These are phyloP conservation scores for Bombus breviceps DNA, from an alignment of 1,140 invertebrate genomes.

Conservation along the genomic window DNA sequence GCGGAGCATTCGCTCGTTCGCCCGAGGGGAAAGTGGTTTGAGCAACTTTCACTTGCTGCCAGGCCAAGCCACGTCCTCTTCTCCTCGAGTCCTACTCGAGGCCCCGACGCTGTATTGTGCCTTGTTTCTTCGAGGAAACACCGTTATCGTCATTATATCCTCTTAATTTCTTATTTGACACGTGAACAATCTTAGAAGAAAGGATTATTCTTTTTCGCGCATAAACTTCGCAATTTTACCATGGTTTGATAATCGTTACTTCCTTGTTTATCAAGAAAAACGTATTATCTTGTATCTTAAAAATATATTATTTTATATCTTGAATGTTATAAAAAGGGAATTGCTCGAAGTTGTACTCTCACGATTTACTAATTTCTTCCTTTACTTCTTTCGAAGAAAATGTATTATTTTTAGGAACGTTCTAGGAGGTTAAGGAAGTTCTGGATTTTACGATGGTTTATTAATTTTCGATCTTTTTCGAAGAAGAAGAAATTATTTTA, in stretches of 20 bases:
- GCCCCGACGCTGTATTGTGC: slow-evolving; percentile 36
- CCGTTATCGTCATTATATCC: slow-evolving; percentile 15
- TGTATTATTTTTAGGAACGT: too few species aligned
- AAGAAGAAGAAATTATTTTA: background rate
- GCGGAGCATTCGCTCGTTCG: slow-evolving; percentile 60
- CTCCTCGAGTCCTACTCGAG: slow-evolving; percentile 30
- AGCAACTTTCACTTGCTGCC: slow-evolving; percentile 80
- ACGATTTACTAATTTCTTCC: too few species aligned
- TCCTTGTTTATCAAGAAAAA: too few species aligned
- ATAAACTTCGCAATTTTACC: too few species aligned
- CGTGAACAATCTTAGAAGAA: background rate
- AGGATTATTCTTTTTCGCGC: background rate
- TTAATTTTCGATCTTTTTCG: background rate
- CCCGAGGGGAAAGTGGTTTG: slow-evolving; percentile 80
- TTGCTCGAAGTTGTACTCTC: background rate
- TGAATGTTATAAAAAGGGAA: background rate
- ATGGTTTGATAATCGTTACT: too few species aligned
- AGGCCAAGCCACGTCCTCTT: slow-evolving; percentile 62
- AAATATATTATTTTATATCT: too few species aligned
- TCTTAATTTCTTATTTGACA: background rate
- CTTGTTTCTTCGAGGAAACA: slow-evolving; percentile 24
- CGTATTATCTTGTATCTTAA: too few species aligned
- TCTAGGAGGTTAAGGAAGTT: background rate
- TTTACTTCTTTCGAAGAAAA: too few species aligned
- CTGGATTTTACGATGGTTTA: too few species aligned